Percentiles rank a stretch among this genome's conserved stretches.
Evolutionary conservation across 2,797 vertebrate species (phyloP).

Genomic region (Coilia nasus): DNA sequence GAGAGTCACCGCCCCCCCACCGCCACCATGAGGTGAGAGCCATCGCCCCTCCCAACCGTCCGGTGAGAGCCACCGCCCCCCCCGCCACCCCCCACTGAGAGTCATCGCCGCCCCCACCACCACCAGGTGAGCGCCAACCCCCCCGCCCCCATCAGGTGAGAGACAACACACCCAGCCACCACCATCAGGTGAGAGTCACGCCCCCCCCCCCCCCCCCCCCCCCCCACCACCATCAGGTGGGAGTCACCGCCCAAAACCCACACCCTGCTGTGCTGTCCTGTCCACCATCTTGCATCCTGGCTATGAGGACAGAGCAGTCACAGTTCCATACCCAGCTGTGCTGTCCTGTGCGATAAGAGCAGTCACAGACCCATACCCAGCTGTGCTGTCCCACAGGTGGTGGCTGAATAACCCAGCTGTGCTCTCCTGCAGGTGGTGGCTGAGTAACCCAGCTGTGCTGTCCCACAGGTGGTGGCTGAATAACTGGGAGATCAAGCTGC

Average conservation of each 20-base stretch:
- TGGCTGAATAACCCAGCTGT: neutral
- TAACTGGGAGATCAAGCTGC: slow-evolving; percentile 92
- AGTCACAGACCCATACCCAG: neutral
- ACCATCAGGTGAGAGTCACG: too few species aligned
- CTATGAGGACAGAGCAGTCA: too few species aligned
- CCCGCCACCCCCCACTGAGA: slow-evolving; percentile 75
- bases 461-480: slow-evolving; percentile 89
- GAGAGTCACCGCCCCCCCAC: too few species aligned
- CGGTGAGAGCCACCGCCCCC: slow-evolving; percentile 83
- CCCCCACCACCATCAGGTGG: too few species aligned
- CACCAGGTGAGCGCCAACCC: slow-evolving; percentile 85
- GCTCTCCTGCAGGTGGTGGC: slow-evolving; percentile 60
- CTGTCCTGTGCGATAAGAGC: too few species aligned
- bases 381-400: neutral
- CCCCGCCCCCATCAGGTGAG: slow-evolving; percentile 87
- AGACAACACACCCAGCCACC: too few species aligned
- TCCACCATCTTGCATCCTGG: too few species aligned
- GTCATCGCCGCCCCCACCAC: too few species aligned
- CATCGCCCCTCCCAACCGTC: slow-evolving; percentile 73
- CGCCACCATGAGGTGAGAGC: too few species aligned
- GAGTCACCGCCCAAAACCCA: too few species aligned
- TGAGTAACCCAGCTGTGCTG: slow-evolving; percentile 82
- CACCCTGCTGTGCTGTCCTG: too few species aligned
- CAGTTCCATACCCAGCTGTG: neutral
- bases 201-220: too few species aligned